Base-by-base conservation (phyloP, 2,888 invertebrate species). In the Oscheius sp. region DNA sequence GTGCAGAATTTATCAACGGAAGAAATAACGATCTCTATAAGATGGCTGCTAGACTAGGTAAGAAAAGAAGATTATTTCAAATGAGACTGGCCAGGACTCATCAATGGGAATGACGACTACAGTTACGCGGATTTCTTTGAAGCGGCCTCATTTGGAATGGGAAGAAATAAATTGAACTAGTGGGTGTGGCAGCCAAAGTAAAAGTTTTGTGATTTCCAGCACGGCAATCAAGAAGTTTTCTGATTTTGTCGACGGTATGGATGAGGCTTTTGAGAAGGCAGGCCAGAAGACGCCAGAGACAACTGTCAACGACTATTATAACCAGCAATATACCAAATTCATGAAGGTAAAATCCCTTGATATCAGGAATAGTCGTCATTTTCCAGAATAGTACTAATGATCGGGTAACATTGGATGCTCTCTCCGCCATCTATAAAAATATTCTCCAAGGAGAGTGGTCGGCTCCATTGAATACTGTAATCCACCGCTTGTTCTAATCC, bases 1-100 rank as follows among this genome's bases (percentile, higher is more conserved):
- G 86, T 23, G 86, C 86, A 0, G 83, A 87, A 59, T 86, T 81
- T 73, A 77, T 86, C 25, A 86, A 86, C 61, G 86, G 86, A 21
- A 18, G 72, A 7, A 58, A 83, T 23, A 87, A 86, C 71, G 82
- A 84, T 12, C 80, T 86, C 21, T 86, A 76, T 59, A 52, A 68
- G 2, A 81, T 85, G n/a, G 86, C 84, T 21, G 25, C 73, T 21
- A 75, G 75, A n/a, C 25, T 63, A 2, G 63, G 70, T 70, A 49
- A 49, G 49, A 13, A 49, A 49, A 49, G 13, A 3, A 18, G 49
- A 49, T 2, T 13, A 3, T 49, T 27, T 27, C 18, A 23, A 5
- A 55, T 18, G 23, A 55, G n/a, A n/a, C n/a, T n/a, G n/a, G n/a
- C n/a, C n/a, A 27, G 29, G n/a, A 27, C 23, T 16, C 23, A 29